phyloP scores from a whole-genome alignment of 1,140 invertebrate genomes.

The Drosophila bipectinata region DNA sequence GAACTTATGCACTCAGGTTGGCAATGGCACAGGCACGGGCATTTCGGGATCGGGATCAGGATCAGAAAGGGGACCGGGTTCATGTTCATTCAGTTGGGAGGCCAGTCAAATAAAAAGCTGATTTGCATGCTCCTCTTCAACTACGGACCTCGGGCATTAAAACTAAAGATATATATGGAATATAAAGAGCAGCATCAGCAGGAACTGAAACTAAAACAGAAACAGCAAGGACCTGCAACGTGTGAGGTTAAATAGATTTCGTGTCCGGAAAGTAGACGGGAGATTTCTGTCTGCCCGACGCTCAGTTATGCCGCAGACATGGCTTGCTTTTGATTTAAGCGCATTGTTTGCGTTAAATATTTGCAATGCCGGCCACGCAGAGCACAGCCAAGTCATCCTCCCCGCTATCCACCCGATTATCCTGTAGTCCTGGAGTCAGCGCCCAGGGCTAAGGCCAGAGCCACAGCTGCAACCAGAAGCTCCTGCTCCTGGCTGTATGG shows the following conservation, averaged over 20 bases:
- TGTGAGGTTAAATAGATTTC: conserved; percentile 63
- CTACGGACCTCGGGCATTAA: conserved; percentile 47
- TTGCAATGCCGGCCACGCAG: conserved; percentile 78
- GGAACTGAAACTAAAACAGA: conserved; percentile 3
- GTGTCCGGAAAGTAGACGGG: conserved; percentile 9
- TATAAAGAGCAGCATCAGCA: conserved; percentile 54
- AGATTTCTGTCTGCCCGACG: conserved; percentile 49
- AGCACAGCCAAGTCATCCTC: conserved; percentile 55
- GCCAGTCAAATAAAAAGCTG: conserved; percentile 69
- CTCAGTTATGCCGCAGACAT: conserved; percentile 76
- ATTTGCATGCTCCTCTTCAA: conserved; percentile 60
- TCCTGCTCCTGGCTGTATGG: conserved; percentile 18
- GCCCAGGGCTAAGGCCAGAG: conserved; percentile 27
- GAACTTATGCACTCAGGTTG: conserved; percentile 53
- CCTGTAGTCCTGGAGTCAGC: background rate
- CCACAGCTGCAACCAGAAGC: conserved; percentile 59
- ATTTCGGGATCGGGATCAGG: conserved; percentile 25
- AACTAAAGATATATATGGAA: conserved; percentile 50
- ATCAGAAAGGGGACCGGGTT: background rate
- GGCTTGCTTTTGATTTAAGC: conserved; percentile 79
- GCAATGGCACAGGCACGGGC: conserved; percentile 2
- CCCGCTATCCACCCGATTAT: conserved; percentile 10
- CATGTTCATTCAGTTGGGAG: conserved; percentile 33
- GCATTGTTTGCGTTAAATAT: conserved; percentile 80
- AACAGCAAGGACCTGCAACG: conserved; percentile 24